A percentile compares a stretch with the other conserved stretches of the same genome.
These are phyloP conservation scores for Babylonia areolata DNA, from an alignment of 1,140 invertebrate species.

Conservation along the genomic window DNA sequence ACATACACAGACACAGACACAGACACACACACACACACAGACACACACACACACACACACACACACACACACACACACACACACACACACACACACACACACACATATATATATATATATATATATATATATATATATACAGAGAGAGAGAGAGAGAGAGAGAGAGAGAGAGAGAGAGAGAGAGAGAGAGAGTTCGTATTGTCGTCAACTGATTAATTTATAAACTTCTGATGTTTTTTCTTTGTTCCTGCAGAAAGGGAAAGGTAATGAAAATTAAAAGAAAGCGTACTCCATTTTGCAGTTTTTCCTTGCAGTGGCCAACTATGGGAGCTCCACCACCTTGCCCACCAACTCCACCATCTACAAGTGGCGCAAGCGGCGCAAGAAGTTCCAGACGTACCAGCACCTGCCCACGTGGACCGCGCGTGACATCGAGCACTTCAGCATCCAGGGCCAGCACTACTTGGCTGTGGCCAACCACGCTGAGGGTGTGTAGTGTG, in stretches of 20 bases:
- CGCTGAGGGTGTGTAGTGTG: slow-evolving; percentile 64
- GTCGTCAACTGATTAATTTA: no score
- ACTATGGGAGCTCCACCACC: slow-evolving; percentile 62
- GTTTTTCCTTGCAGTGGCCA: slow-evolving; percentile 73
- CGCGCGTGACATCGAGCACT: slow-evolving; percentile 73
- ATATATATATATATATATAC: no score
- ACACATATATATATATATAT: no score
- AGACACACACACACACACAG: no score
- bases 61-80: no score
- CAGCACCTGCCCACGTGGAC: slow-evolving; percentile 70
- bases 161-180: no score
- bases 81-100: no score
- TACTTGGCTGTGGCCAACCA: slow-evolving; percentile 74
- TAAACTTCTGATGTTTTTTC: no score
- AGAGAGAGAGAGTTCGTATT: no score
- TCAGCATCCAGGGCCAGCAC: slow-evolving; percentile 66
- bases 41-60: no score
- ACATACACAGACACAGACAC: no score
- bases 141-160: no score
- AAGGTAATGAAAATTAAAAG: slow-evolving; percentile 40
- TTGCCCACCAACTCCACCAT: slow-evolving; percentile 64
- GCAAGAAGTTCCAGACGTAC: slow-evolving; percentile 64
- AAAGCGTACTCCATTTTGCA: slow-evolving; percentile 63
- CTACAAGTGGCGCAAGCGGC: slow-evolving; percentile 66
- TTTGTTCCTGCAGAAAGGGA: not conserved